Evolutionary conservation across 2,797 vertebrate genomes (phyloP).

Genomic region (Eulemur rubriventer): DNA sequence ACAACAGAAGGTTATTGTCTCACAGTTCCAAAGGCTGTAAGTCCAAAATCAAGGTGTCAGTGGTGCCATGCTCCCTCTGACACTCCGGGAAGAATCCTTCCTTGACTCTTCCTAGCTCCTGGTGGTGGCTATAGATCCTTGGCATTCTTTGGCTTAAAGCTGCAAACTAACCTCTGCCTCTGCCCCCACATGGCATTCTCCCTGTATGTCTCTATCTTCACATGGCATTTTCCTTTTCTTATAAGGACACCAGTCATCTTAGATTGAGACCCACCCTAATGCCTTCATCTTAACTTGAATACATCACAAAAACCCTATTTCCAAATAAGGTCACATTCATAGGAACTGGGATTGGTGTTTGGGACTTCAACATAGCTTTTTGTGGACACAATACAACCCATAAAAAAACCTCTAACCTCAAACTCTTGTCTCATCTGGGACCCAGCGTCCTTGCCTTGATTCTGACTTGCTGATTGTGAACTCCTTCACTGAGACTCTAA

Average conservation of each 20-base stretch:
- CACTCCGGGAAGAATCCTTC: neutral
- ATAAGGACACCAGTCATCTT: neutral
- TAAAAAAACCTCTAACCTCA: neutral
- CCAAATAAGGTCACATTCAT: neutral
- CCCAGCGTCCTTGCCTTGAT: neutral
- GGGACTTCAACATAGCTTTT: neutral
- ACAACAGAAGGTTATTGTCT: neutral
- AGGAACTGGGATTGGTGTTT: neutral
- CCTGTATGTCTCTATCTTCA: neutral
- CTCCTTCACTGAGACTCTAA: neutral
- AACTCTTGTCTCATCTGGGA: neutral
- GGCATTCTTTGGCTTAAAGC: neutral
- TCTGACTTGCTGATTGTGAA: neutral
- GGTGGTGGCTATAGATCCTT: neutral
- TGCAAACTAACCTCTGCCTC: neutral
- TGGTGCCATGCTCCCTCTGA: neutral
- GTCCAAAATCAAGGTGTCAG: neutral
- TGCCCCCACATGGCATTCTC: neutral
- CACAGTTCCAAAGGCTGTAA: neutral
- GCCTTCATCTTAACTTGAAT: neutral
- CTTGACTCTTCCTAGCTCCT: neutral
- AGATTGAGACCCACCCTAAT: neutral
- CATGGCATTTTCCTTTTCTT: neutral
- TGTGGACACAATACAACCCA: neutral
- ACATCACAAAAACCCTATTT: neutral